Base-by-base conservation (phyloP, 2,888 invertebrate genomes). In the Synergus gifuensis region DNA sequence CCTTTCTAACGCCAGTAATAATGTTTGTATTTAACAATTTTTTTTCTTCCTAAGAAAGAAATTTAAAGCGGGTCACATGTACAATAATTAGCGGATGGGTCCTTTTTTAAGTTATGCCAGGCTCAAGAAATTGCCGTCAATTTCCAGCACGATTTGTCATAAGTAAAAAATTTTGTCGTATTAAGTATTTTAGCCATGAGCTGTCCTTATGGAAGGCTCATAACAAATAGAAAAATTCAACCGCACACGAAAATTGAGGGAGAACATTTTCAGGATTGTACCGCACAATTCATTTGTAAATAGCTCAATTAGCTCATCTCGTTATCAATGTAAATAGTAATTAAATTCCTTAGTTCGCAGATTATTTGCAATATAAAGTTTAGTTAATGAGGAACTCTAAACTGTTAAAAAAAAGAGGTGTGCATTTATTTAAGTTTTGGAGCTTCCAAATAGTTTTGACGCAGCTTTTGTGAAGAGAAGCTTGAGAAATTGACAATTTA, bases 1-100 rank as follows among this genome's bases (percentile, higher is more conserved):
- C 9, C 36, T 28, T 54, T 36, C 9, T 67, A n/a, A 66, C 44
- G 40, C n/a, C 67, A 67, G 67, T 67, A 46, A 67, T 18, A 42
- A 28, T n/a, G 12, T 42, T 66, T 22, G 9, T 67, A 67, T 67
- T 67, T 22, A 44, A 46, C 11, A 66, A 12, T 14, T 14, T 18
- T 66, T 66, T 18, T 44, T 42, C 44, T 18, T 67, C 14, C 18
- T 42, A 44, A 18, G 42, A 66, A 40, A 36, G n/a, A 16, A 73
- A 54, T 28, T 73, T 36, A n/a, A 54, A 46, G 73, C 54, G 73
- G 49, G 14, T 69, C 54, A 54, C n/a, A 28, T 73, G 73, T 73
- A 73, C 73, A 73, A 40, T 73, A 73, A 54, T 49, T 73, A n/a
- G 73, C 54, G 73, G 36, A 73, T 73, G 73, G 73, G 16, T 54